phyloP scores from a whole-genome alignment of 64 coral and sea anemone species.

The Trachythela sp. region DNA sequence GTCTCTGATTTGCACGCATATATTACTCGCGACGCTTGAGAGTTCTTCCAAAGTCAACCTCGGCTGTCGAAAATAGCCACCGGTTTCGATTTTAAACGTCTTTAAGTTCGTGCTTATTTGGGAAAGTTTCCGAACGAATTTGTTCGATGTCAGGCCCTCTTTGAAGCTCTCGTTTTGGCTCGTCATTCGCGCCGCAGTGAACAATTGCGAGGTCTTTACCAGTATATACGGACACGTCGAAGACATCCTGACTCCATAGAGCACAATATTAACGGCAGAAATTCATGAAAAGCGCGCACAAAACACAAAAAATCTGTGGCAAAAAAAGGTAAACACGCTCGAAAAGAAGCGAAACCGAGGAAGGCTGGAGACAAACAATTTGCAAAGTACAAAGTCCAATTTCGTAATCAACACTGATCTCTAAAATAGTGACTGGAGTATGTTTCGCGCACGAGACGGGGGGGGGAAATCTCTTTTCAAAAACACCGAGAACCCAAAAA shows the following conservation, averaged over 20 bases:
- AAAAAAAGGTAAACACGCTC: background rate
- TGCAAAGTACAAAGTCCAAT: background rate
- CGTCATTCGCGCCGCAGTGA: background rate
- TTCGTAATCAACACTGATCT: too few species aligned
- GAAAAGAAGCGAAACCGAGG: background rate
- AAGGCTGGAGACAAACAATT: background rate
- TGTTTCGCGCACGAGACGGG: too few species aligned
- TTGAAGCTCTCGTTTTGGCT: background rate
- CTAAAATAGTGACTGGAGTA: too few species aligned
- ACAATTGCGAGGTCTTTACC: background rate
- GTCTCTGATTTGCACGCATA: background rate
- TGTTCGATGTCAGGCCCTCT: background rate
- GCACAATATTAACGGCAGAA: background rate
- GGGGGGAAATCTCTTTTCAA: too few species aligned
- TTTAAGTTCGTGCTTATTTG: background rate
- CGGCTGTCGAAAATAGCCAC: background rate
- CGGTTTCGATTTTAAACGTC: background rate
- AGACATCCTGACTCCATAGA: background rate
- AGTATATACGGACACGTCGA: background rate
- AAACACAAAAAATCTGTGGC: background rate
- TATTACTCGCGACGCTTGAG: background rate
- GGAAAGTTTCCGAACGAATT: background rate
- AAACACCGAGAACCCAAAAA: too few species aligned
- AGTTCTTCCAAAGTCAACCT: background rate
- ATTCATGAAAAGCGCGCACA: background rate